Base-by-base conservation (phyloP, 2,888 invertebrate genomes). In the Halocaridina rubra region DNA sequence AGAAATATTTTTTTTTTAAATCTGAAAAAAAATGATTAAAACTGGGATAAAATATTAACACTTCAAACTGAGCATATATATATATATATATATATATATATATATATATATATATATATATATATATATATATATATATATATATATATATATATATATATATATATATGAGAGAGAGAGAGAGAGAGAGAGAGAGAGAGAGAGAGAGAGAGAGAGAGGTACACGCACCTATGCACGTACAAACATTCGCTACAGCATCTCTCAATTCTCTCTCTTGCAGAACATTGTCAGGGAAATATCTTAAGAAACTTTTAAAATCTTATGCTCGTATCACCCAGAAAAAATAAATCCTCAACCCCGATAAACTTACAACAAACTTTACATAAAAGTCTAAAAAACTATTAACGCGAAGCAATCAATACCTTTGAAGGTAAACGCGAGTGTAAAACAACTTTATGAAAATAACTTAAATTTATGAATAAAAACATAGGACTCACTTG, bases 391-490 rank as follows among this genome's bases (percentile, higher is more conserved):
- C 29, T 3, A 69, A 27, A 79, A 46, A 79, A 69, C n/a, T 29
- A 32, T 8, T 61, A 8, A 24, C 10, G 13, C 24, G 22, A 61
- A 74, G 74, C 80, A 80, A 80, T 80, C 80, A 80, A 80, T 80
- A 80, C 67, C 61, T 46, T 33, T 7, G 0, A 30, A 59, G 30
- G 61, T 74, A 46, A 77, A 77, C 77, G 67, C 19, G 69, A 79
- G 69, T 71, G 57, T 16, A 19, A 64, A 64, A 59, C 29, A 80
- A 80, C 32, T 80, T 80, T 74, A 30, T 59, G 24, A 57, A 80
- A 80, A 33, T 59, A 74, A 79, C 27, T 80, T 72, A 59, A 71
- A 80, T 72, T 57, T 32, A 57, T 32, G 16, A 67, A n/a, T 67
- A 33, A 24, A 29, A 74, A 61, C 39, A 32, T 74, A 22, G 22